Percentiles rank a stretch among this genome's conserved stretches.
These are phyloP conservation scores for Caenorhabditis wallacei DNA, from an alignment of 2,888 invertebrate genomes.

Conservation along the genomic window DNA sequence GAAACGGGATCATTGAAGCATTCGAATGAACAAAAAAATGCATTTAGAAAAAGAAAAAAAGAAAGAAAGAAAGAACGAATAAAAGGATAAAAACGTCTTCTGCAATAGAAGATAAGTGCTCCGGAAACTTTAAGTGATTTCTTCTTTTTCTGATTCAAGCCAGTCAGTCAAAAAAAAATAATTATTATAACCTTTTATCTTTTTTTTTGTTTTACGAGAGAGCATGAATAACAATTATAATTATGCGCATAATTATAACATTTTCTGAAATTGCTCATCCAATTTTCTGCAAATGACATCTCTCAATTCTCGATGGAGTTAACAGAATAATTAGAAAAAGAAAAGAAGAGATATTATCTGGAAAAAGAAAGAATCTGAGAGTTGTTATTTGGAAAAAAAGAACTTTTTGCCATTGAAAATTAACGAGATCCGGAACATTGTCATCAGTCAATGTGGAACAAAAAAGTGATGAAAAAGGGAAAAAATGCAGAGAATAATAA, in stretches of 20 bases:
- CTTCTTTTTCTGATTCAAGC: conserved; percentile 2
- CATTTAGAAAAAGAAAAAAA: conserved; percentile 11
- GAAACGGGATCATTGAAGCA: conserved; percentile 44
- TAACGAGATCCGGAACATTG: conserved; percentile 38
- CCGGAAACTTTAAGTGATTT: conserved; percentile 54
- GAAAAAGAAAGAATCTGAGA: neutral
- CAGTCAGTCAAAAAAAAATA: neutral
- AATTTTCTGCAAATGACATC: conserved; percentile 28
- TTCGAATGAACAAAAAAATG: conserved; percentile 14
- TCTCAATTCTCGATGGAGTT: neutral
- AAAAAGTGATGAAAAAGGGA: neutral
- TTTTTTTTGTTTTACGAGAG: neutral
- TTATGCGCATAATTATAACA: conserved; percentile 11
- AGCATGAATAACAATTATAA: neutral
- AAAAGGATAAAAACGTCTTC: conserved; percentile 49
- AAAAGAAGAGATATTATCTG: neutral
- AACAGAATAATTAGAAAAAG: neutral
- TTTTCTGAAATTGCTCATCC: neutral
- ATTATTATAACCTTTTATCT: conserved; percentile 6
- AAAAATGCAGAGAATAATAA: conserved; percentile 15
- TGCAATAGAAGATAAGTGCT: conserved; percentile 47
- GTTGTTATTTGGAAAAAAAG: conserved; percentile 10
- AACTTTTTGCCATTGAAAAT: conserved; percentile 41
- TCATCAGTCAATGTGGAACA: conserved; percentile 31
- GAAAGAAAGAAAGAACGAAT: conserved; percentile 20